phyloP scores from a whole-genome alignment of 2,797 vertebrate genomes.

The Limnodromus scolopaceus region DNA sequence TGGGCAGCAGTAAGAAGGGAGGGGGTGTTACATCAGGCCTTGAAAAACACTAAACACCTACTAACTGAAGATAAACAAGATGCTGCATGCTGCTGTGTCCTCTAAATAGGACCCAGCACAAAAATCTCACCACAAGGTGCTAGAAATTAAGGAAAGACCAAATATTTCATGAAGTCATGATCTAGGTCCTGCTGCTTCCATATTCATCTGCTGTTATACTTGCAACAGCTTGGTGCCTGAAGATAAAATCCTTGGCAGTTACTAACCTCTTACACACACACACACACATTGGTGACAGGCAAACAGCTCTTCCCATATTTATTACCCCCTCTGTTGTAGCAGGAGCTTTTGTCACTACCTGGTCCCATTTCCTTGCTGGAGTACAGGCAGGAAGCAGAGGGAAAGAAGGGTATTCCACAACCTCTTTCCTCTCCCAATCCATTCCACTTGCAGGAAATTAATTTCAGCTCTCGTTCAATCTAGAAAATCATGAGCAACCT shows the following conservation, averaged over 20 bases:
- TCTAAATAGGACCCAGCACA: not conserved
- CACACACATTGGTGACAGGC: fast-evolving
- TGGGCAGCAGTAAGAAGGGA: slow-evolving; percentile 28
- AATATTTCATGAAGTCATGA: not conserved
- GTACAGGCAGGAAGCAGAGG: not conserved
- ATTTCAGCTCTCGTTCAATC: not conserved
- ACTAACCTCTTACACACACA: not conserved
- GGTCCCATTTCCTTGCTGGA: not conserved
- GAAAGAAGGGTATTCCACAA: not conserved
- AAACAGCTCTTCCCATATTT: not conserved
- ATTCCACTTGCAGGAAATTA: not conserved
- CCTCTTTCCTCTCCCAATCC: not conserved
- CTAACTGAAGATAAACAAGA: slow-evolving; percentile 26
- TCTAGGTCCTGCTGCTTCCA: not conserved
- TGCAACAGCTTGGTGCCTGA: not conserved
- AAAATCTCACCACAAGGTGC: not conserved
- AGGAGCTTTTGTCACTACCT: not conserved
- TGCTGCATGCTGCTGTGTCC: not conserved
- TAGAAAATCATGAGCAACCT: not conserved
- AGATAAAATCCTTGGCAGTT: not conserved
- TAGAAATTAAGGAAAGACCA: not conserved
- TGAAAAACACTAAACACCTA: slow-evolving; percentile 56
- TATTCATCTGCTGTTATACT: not conserved
- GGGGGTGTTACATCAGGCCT: slow-evolving; percentile 42
- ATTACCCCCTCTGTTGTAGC: not conserved